These are phyloP conservation scores for Thalassarche chlororhynchos DNA, from an alignment of 2,113 vertebrate species.

Conservation along the genomic window DNA sequence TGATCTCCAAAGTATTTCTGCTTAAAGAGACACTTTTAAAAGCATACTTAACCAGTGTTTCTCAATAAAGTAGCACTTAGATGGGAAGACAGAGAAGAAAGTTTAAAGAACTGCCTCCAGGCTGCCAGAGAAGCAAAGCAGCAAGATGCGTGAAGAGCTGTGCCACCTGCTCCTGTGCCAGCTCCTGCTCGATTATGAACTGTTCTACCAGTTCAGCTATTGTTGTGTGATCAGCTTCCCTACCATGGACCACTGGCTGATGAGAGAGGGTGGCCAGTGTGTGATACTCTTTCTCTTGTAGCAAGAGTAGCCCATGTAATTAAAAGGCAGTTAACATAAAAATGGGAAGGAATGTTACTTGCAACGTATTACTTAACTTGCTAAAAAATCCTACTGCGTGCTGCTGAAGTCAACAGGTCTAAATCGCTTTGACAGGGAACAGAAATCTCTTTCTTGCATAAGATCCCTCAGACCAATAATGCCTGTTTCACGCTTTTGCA, in stretches of 20 bases:
- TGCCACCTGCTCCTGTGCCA: neutral
- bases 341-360: neutral
- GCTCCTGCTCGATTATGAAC: neutral
- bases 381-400: neutral
- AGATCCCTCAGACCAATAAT: neutral
- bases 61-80: neutral
- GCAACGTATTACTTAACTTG: neutral
- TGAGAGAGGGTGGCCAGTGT: fast-evolving
- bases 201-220: neutral
- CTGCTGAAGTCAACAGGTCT: neutral
- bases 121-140: neutral
- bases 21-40: neutral
- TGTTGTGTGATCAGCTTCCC: neutral
- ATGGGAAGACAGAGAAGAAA: neutral
- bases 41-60: neutral
- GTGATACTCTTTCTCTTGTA: too few relatives aligned
- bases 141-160: neutral
- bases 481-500: neutral
- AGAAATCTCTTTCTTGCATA: neutral
- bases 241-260: fast-evolving
- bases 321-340: neutral
- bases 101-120: neutral
- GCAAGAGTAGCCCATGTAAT: fast-evolving
- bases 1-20: neutral
- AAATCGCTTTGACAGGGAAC: neutral